Evolutionary conservation across 2,113 vertebrate genomes (phyloP).

Genomic region (Ailurus styani): DNA sequence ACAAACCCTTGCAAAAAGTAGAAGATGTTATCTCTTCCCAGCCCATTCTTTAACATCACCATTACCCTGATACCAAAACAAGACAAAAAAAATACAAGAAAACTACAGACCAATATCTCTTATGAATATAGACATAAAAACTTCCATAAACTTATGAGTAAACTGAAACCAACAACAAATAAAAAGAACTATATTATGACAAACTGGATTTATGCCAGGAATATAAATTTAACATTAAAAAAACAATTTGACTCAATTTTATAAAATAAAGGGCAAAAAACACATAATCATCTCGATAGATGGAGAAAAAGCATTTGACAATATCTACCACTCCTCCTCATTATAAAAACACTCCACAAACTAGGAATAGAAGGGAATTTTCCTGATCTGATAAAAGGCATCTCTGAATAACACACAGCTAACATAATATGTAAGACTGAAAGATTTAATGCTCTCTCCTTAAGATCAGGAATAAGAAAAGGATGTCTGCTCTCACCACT

Average conservation of each 20-base stretch:
- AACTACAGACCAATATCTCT: not conserved
- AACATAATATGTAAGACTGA: not conserved
- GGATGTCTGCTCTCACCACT: not conserved
- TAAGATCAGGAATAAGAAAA: not conserved
- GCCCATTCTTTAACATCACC: not conserved
- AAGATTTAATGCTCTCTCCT: not conserved
- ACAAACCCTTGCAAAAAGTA: not conserved
- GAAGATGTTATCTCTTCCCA: not conserved
- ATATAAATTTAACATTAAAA: not conserved
- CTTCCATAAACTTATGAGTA: not conserved
- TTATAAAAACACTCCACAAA: not conserved
- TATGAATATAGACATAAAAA: not conserved
- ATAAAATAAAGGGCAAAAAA: not conserved
- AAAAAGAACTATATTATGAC: not conserved
- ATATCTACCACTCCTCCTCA: not conserved
- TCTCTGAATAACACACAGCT: not conserved
- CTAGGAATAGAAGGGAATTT: not conserved
- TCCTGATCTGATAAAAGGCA: too few species aligned
- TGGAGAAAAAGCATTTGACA: not conserved
- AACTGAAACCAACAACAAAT: not conserved
- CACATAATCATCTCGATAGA: not conserved
- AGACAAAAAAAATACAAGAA: not conserved
- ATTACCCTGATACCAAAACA: not conserved
- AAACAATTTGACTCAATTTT: not conserved
- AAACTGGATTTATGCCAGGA: not conserved